Evolutionary conservation across 2,113 vertebrate species (phyloP).

Genomic region (Chionomys nivalis): DNA sequence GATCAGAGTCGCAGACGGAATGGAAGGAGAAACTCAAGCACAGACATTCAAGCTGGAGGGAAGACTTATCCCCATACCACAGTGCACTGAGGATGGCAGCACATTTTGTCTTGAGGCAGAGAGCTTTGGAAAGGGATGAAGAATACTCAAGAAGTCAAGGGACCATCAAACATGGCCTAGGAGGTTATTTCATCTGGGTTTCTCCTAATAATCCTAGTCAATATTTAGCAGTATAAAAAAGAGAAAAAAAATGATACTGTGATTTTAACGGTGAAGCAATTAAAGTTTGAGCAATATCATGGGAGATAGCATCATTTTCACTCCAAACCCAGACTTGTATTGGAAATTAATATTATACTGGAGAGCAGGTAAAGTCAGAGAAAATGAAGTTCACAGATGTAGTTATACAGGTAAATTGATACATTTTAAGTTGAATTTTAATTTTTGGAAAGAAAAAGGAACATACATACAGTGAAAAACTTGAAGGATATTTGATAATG

Average conservation of each 20-base stretch:
- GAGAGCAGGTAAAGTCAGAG: neutral
- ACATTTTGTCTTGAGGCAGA: neutral
- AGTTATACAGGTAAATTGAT: neutral
- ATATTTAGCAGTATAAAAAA: neutral
- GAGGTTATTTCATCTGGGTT: neutral
- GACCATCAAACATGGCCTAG: neutral
- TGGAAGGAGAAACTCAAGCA: neutral
- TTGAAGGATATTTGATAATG: neutral
- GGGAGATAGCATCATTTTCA: neutral
- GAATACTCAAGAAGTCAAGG: neutral
- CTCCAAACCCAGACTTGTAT: neutral
- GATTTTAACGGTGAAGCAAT: conserved; percentile 3
- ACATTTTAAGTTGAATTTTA: conserved; percentile 32
- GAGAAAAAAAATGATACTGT: neutral
- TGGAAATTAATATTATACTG: conserved; percentile 35
- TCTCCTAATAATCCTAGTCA: neutral
- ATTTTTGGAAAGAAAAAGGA: neutral
- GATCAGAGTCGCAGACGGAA: neutral
- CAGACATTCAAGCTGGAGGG: neutral
- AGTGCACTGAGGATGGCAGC: accelerated
- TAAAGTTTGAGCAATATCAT: neutral
- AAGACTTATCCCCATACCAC: neutral
- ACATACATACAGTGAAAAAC: neutral
- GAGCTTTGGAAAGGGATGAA: neutral
- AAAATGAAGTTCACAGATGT: neutral